phyloP scores from a whole-genome alignment of 2,888 invertebrate genomes.

The Lepidonotus clava region DNA sequence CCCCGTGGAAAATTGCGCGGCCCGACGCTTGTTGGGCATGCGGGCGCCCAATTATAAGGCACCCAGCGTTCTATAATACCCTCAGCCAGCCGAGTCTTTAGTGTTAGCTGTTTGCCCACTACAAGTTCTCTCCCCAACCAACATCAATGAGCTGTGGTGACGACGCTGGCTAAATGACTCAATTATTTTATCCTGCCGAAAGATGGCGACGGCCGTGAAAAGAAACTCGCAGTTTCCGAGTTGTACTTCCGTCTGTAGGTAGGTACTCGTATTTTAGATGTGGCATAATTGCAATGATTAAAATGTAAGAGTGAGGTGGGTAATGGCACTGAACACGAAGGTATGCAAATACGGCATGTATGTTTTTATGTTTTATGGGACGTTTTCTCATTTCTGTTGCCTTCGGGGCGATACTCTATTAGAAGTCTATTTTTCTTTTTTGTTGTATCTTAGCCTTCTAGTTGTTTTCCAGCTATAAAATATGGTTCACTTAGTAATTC shows the following conservation, averaged over 20 bases:
- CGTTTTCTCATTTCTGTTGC: too few relatives aligned
- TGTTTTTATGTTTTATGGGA: too few relatives aligned
- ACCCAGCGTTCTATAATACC: not conserved
- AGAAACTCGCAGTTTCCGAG: not conserved
- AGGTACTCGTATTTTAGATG: not conserved
- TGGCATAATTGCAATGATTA: not conserved
- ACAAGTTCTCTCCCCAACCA: not conserved
- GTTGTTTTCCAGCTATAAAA: too few relatives aligned
- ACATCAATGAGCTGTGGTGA: not conserved
- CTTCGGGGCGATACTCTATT: too few relatives aligned
- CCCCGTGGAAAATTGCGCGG: not conserved
- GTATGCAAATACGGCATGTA: too few relatives aligned
- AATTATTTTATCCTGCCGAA: conserved; percentile 18
- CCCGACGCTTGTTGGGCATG: not conserved
- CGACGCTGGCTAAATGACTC: conserved; percentile 13
- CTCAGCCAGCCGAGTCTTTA: not conserved
- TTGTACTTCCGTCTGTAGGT: too few relatives aligned
- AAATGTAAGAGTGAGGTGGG: not conserved
- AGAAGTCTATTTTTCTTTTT: too few relatives aligned
- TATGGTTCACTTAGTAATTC: too few relatives aligned
- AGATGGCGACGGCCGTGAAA: not conserved
- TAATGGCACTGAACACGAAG: too few relatives aligned
- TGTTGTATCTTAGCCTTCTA: too few relatives aligned
- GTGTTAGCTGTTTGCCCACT: not conserved
- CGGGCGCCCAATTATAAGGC: conserved; percentile 17